A percentile compares a stretch with the other conserved stretches of the same genome.
These are phyloP conservation scores for Eristalis arbustorum DNA, from an alignment of 2,888 invertebrate species.

Conservation along the genomic window DNA sequence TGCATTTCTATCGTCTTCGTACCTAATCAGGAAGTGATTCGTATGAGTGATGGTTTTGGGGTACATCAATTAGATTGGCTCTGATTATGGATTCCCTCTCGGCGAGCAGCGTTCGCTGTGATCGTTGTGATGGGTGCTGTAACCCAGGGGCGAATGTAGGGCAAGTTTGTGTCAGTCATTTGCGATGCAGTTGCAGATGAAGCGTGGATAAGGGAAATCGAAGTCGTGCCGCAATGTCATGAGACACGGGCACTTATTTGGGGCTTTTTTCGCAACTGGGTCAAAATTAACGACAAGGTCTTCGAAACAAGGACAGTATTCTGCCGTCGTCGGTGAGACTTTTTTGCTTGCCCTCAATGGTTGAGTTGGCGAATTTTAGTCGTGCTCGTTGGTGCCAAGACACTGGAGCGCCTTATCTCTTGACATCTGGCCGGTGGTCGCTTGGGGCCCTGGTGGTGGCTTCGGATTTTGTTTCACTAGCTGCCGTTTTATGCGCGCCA, in stretches of 20 bases:
- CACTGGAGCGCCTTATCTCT: neutral
- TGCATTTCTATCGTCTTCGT: conserved; percentile 65
- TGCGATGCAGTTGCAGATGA: neutral
- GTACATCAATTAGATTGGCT: conserved; percentile 54
- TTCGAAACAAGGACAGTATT: neutral
- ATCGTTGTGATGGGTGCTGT: neutral
- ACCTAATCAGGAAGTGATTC: conserved; percentile 69
- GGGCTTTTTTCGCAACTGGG: neutral
- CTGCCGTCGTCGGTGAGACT: neutral
- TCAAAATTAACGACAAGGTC: neutral
- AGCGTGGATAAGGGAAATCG: neutral
- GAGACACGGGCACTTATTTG: neutral
- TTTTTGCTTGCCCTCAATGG: neutral
- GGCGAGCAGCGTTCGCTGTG: neutral
- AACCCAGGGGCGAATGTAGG: neutral
- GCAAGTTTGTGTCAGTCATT: neutral
- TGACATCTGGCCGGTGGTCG: neutral
- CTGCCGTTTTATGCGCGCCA: too few species aligned
- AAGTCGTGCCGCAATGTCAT: neutral
- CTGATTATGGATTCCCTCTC: neutral
- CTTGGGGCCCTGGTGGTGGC: neutral
- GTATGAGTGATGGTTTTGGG: conserved; percentile 63
- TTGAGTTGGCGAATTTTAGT: neutral
- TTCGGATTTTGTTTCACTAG: too few species aligned
- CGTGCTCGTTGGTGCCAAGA: neutral